Percentiles rank a stretch among this genome's conserved stretches.
Evolutionary conservation across 2,797 vertebrate genomes (phyloP).

Genomic region (Pantherophis vulpinus): DNA sequence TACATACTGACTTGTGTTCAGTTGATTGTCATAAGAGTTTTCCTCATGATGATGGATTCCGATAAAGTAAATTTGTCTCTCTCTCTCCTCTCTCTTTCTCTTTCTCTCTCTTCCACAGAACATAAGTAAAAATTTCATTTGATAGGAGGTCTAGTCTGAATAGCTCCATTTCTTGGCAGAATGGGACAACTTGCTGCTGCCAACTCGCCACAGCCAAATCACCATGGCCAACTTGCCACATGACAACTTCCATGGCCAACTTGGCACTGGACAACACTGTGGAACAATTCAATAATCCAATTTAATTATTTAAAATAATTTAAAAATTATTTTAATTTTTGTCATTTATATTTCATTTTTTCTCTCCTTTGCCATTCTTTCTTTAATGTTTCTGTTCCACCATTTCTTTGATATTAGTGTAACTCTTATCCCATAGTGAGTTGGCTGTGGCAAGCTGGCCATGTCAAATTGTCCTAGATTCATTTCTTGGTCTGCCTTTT

Average conservation of each 20-base stretch:
- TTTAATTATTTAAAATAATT: neutral
- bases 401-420: neutral
- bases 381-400: neutral
- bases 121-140: neutral
- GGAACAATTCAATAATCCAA: neutral
- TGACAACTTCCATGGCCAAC: neutral
- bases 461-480: neutral
- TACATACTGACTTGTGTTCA: neutral
- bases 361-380: neutral
- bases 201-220: neutral
- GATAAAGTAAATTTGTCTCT: neutral
- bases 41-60: neutral
- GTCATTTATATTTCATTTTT: neutral
- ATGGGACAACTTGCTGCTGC: neutral
- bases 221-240: neutral
- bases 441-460: neutral
- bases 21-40: neutral
- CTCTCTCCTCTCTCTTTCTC: neutral
- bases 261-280: neutral
- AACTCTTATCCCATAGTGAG: neutral
- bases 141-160: neutral
- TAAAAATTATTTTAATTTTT: neutral
- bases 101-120: neutral
- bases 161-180: neutral
- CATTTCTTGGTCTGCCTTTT: neutral